Base-by-base conservation (phyloP, 2,113 vertebrate genomes). In the Channa maculata region DNA sequence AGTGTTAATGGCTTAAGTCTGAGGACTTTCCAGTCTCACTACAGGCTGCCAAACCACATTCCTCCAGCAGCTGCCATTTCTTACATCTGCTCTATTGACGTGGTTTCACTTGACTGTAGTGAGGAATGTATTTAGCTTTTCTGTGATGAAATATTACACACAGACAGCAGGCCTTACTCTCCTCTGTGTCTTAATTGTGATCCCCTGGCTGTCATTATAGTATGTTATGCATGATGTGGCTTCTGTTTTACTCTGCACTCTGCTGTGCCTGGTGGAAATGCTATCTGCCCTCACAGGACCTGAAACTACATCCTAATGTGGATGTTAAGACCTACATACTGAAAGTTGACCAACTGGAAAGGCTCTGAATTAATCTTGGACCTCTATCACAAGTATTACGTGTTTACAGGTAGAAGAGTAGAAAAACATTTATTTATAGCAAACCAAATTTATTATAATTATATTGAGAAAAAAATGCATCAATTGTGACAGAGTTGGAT, bases 51-150 rank as follows among this genome's bases (percentile, higher is more conserved):
- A 93, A 91, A 86, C 89, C 91, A 6, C 92, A 93, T 93, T 94
- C 91, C 92, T 91, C 86, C 82, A 44, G 84, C 92, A 90, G 89
- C 90, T 94, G 92, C 92, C 90, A 90, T 93, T 90, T 90, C 84
- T 91, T 91, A 94, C 94, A 93, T 95, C 93, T 94, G 93, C 86
- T 88, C 86, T 88, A 86, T 89, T 91, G 92, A 94, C 91, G 86
- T 86, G 92, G 88, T 92, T 92, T 92, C 90, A 87, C 93, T 91
- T 81, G 74, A 82, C 88, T 88, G 83, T 78, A 86, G 80, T 71
- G 65, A 89, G 89, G 91, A 93, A 95, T 94, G 89, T 93, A 93
- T 92, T 92, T 88, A 85, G 90, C 83, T 91, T 90, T 92, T 91
- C 86, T 91, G 63, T 89, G 88, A 93, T 92, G 91, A 93, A 93